Evolutionary conservation across 2,113 vertebrate genomes (phyloP).

Genomic region (Pavo muticus): DNA sequence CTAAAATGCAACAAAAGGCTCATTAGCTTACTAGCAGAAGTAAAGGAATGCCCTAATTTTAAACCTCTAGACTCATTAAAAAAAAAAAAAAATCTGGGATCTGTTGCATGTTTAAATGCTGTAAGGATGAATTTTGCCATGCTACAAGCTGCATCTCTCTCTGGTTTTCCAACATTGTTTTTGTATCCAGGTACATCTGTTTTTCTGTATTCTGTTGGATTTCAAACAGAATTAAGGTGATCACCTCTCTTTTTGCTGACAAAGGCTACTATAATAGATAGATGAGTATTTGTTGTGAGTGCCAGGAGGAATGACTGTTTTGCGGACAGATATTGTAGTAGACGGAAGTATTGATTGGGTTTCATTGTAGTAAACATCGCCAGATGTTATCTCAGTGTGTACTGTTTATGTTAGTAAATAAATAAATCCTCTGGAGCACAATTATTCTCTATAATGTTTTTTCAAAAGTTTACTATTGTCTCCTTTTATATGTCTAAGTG

Average conservation of each 20-base stretch:
- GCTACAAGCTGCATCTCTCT: neutral
- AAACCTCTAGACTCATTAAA: neutral
- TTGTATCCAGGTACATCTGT: neutral
- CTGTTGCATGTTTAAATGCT: neutral
- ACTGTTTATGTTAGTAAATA: slow-evolving; percentile 61
- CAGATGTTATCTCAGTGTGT: slow-evolving; percentile 64
- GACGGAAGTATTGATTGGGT: slow-evolving; percentile 54
- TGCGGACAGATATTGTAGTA: slow-evolving; percentile 43
- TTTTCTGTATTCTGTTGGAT: neutral
- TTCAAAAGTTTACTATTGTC: slow-evolving; percentile 10
- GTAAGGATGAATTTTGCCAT: neutral
- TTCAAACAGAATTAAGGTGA: neutral
- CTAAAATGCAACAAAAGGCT: neutral
- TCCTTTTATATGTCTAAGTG: neutral
- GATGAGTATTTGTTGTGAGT: neutral
- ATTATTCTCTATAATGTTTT: slow-evolving; percentile 41
- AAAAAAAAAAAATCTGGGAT: neutral
- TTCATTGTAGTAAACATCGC: slow-evolving; percentile 50
- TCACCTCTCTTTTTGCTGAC: slow-evolving; percentile 1
- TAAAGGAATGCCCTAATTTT: neutral
- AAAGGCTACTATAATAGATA: neutral
- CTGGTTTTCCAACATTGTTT: neutral
- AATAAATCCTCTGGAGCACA: slow-evolving; percentile 56
- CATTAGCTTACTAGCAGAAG: neutral
- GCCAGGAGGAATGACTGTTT: slow-evolving; percentile 18